A percentile compares a stretch with the other conserved stretches of the same genome.
Evolutionary conservation across 2,113 vertebrate species (phyloP).

Genomic region (Brienomyrus longianalis): DNA sequence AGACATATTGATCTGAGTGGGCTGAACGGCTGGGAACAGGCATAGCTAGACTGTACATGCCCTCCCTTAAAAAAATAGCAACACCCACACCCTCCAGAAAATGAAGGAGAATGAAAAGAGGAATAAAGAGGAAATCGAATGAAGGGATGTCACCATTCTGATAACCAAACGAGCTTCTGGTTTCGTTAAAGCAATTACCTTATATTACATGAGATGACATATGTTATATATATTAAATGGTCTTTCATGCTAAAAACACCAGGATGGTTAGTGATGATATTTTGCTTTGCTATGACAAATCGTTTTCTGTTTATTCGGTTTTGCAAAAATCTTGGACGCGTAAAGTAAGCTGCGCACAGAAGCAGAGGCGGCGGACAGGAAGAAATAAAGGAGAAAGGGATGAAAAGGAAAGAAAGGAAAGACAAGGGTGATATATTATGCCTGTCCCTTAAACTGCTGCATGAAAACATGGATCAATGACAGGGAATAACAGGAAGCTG

Average conservation of each 20-base stretch:
- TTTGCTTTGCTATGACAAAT: neutral
- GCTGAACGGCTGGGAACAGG: neutral
- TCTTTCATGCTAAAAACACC: neutral
- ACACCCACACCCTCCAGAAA: conserved; percentile 45
- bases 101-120: conserved; percentile 38
- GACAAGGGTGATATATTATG: neutral
- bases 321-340: neutral
- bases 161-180: neutral
- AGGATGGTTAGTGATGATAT: neutral
- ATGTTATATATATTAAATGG: neutral
- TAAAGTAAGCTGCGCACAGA: neutral
- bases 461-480: neutral
- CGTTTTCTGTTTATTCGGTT: neutral
- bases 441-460: neutral
- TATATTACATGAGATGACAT: neutral
- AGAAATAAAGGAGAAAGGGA: conserved; percentile 13
- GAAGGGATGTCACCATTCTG: neutral
- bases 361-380: conserved; percentile 7
- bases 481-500: conserved; percentile 26
- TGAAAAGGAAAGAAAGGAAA: neutral
- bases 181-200: neutral
- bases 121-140: neutral
- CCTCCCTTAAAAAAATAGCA: neutral
- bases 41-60: neutral
- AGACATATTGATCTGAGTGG: conserved; percentile 11